Evolutionary conservation across 2,113 vertebrate species (phyloP).

Genomic region (Pycnonotus jocosus): DNA sequence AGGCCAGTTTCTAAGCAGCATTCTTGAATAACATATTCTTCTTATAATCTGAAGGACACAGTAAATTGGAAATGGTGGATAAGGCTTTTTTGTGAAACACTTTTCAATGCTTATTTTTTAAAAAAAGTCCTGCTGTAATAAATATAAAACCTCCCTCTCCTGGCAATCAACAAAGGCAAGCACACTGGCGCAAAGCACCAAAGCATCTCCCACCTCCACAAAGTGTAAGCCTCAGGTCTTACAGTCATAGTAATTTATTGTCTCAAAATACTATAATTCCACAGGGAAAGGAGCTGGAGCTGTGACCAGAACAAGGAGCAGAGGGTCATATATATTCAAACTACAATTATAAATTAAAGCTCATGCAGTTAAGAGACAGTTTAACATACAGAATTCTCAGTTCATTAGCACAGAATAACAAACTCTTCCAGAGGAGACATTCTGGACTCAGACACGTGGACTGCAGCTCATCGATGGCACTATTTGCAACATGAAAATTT

Average conservation of each 20-base stretch:
- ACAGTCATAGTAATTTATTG: background rate
- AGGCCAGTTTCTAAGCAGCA: background rate
- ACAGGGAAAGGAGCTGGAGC: background rate
- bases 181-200: background rate
- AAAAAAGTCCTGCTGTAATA: background rate
- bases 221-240: background rate
- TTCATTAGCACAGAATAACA: background rate
- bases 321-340: background rate
- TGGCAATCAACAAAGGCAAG: background rate
- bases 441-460: background rate
- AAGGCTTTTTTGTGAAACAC: background rate
- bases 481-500: background rate
- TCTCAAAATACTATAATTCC: background rate
- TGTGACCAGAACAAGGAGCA: background rate
- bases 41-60: background rate
- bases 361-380: background rate
- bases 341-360: background rate
- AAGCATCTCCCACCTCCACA: background rate
- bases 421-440: background rate
- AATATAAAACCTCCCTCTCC: background rate
- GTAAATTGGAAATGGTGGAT: background rate
- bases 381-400: background rate
- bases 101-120: background rate
- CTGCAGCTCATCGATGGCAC: background rate
- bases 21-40: background rate